These are phyloP conservation scores for Podarcis raffonei DNA, from an alignment of 2,113 vertebrate species.

Conservation along the genomic window DNA sequence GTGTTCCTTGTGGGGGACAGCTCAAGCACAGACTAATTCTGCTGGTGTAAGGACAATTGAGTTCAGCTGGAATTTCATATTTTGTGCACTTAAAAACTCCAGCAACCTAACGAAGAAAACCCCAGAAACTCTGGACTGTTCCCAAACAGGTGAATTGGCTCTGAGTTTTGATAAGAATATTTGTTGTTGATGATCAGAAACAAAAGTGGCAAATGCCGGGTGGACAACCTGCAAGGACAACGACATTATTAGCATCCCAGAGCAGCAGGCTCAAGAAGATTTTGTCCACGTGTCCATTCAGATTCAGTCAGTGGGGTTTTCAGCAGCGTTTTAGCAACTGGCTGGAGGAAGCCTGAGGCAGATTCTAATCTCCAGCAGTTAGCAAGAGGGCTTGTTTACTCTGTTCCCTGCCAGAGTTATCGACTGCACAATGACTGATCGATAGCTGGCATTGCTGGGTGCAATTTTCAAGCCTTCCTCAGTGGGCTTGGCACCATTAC, in stretches of 20 bases:
- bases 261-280: not conserved
- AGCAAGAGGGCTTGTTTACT: slow-evolving; percentile 22
- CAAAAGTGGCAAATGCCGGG: no score
- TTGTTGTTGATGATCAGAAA: not conserved
- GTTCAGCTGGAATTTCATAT: not conserved
- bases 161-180: not conserved
- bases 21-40: not conserved
- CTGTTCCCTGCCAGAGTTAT: not conserved
- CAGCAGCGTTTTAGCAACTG: not conserved
- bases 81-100: not conserved
- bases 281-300: not conserved
- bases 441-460: not conserved
- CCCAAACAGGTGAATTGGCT: not conserved
- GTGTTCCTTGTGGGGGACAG: not conserved
- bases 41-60: not conserved
- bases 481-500: not conserved
- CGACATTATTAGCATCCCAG: not conserved
- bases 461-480: not conserved
- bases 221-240: not conserved
- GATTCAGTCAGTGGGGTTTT: not conserved
- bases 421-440: not conserved
- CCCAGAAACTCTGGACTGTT: not conserved
- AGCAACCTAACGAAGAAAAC: not conserved
- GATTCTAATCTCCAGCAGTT: slow-evolving; percentile 8
- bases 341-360: not conserved